Evolutionary conservation across 2,113 vertebrate species (phyloP).

Genomic region (Orthochromis malagaraziensis): DNA sequence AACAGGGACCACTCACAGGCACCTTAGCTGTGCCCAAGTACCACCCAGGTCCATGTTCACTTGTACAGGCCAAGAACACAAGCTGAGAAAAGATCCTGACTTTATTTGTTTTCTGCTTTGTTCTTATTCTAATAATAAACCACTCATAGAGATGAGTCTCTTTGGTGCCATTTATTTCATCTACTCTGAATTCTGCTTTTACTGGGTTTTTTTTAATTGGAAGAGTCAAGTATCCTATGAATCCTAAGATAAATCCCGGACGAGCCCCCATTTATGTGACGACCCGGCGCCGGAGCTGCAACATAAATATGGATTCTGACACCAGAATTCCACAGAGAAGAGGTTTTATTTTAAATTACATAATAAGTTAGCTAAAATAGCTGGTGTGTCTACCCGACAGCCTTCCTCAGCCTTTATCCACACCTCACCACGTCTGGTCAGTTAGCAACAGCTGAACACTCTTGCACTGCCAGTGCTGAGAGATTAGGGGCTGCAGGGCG

Average conservation of each 20-base stretch:
- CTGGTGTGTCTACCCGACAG: neutral
- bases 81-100: neutral
- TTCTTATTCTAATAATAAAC: neutral
- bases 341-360: neutral
- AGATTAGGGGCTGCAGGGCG: neutral
- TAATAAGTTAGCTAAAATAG: neutral
- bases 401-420: neutral
- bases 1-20: neutral
- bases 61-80: neutral
- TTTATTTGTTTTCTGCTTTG: neutral
- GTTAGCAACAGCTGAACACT: neutral
- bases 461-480: neutral
- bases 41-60: neutral
- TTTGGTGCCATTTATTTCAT: neutral
- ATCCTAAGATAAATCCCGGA: constrained; percentile 56
- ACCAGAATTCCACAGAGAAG: neutral
- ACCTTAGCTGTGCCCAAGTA: neutral
- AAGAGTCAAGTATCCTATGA: neutral
- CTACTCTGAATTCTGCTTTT: neutral
- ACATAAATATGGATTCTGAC: neutral
- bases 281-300: fast-evolving
- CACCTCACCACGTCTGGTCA: neutral
- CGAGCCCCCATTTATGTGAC: constrained; percentile 34
- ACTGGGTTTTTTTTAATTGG: fast-evolving
- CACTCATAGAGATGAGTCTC: neutral